Conservation (phyloP, 2,113 vertebrate genomes). For the Centrocercus urophasianus region DNA sequence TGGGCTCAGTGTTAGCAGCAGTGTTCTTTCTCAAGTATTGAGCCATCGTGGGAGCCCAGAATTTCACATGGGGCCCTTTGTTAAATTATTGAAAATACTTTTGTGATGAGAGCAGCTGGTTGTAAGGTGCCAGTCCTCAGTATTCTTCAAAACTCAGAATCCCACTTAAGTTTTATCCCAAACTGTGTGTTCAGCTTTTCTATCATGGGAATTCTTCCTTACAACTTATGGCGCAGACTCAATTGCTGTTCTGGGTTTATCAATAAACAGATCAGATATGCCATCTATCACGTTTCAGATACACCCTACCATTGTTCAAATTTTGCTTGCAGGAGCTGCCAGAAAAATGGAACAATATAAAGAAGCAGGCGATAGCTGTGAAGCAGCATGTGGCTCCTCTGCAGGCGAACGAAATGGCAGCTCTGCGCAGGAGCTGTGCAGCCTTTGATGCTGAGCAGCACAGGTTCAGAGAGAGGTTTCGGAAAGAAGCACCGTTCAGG, state of each 20-base stretch:
- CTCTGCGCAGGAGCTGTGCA: conserved; percentile 82
- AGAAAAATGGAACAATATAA: conserved; percentile 88
- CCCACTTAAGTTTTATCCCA: background rate
- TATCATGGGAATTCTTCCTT: background rate
- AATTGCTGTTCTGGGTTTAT: rapidly evolving
- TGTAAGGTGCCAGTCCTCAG: background rate
- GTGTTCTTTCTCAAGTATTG: background rate
- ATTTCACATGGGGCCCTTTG: background rate
- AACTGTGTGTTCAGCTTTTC: background rate
- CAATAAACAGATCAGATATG: rapidly evolving
- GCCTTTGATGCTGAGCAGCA: conserved; percentile 86
- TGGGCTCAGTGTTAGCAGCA: background rate
- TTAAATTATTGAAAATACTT: background rate
- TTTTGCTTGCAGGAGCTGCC: conserved; percentile 86
- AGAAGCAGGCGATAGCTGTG: conserved; percentile 83
- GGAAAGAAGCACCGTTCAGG: conserved; percentile 88
- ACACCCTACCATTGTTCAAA: background rate
- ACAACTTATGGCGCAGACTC: rapidly evolving
- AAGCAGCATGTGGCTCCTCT: conserved; percentile 91
- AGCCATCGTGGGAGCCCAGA: background rate
- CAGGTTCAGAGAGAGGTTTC: conserved; percentile 84
- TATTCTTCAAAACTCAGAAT: background rate
- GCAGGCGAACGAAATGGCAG: conserved; percentile 85
- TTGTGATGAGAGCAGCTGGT: background rate
- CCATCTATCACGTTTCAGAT: rapidly evolving